Base-by-base conservation (phyloP, 2,888 invertebrate species). In the Sericinus montela region DNA sequence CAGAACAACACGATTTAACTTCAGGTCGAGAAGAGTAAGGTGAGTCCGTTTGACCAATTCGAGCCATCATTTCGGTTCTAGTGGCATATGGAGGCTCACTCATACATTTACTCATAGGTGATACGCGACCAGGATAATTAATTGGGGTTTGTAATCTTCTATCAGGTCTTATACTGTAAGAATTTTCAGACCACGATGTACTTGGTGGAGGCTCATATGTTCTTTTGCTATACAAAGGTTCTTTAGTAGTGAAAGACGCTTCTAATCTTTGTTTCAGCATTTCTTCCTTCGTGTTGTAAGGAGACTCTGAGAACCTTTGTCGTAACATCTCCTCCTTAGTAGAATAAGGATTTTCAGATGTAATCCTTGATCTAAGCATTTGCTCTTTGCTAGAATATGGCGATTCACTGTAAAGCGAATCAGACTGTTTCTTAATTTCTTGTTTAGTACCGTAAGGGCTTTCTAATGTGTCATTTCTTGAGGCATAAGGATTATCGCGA, bases 311-410 rank as follows among this genome's bases (percentile, higher is more conserved):
- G 59, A 86, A 88, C 60, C 89, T 75, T 48, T 89, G 88, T 42
- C 88, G 72, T 45, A 89, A 66, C 88, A 90, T 86, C 56, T 90
- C 89, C 65, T 90, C 89, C 65, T 89, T 90, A 49, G 87, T 87
- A 1, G 82, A 65, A 57, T 89, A 90, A 3, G 87, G 80, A 55
- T 79, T 86, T 57, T 89, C 88, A 13, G 78, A 60, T 11, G 73
- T 69, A 60, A 80, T 69, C 72, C 84, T 80, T 29, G 81, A 74
- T 57, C 79, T 72, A 34, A 78, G 53, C 67, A 88, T 80, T 58
- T 89, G 88, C 51, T 89, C 89, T 67, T 85, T 89, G 52, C 82
- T 86, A 30, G 81, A 77, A 64, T 89, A 89, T 3, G 87, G 83
- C 1, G 85, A 80, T 64, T 89, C 89, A 53, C 69, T 75, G 54